Percentiles rank a stretch among this genome's conserved stretches.
phyloP scores from a whole-genome alignment of 2,888 invertebrate genomes.

The Carcina quercana region DNA sequence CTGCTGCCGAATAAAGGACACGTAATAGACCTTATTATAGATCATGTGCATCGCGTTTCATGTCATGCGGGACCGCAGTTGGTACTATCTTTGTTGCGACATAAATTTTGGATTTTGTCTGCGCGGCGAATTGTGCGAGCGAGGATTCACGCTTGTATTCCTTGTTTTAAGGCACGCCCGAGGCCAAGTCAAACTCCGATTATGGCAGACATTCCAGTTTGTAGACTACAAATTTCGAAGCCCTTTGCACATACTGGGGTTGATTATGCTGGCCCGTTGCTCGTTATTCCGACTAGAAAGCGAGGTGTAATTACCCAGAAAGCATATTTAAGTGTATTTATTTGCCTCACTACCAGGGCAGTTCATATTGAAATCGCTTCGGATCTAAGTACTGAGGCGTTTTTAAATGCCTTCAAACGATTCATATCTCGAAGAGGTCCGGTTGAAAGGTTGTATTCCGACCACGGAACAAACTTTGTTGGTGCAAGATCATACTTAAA shows the following conservation, averaged over 20 bases:
- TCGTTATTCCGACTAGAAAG: constrained; percentile 7
- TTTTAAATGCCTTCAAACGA: constrained; percentile 14
- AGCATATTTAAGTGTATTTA: constrained; percentile 10
- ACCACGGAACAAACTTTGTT: constrained; percentile 11
- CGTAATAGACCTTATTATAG: constrained; percentile 7
- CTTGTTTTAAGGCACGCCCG: constrained; percentile 2
- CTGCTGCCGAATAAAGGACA: constrained; percentile 6
- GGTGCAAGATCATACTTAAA: constrained; percentile 2
- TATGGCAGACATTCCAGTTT: constrained; percentile 3
- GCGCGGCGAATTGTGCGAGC: not conserved
- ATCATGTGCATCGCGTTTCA: constrained; percentile 9
- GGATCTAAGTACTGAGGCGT: constrained; percentile 11
- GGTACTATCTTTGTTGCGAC: constrained; percentile 8
- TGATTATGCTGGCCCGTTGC: constrained; percentile 11
- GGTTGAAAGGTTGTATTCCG: constrained; percentile 7
- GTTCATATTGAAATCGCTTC: constrained; percentile 13
- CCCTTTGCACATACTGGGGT: constrained; percentile 12
- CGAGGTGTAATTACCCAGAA: constrained; percentile 8
- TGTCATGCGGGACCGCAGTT: constrained; percentile 13
- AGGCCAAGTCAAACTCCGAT: not conserved
- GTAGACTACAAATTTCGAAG: constrained; percentile 6
- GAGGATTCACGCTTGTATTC: not conserved
- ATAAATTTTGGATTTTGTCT: constrained; percentile 7
- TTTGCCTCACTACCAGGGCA: constrained; percentile 11
- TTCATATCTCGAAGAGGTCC: constrained; percentile 17